These are phyloP conservation scores for Pterostichus madidus DNA, from an alignment of 2,888 invertebrate genomes.

Conservation along the genomic window DNA sequence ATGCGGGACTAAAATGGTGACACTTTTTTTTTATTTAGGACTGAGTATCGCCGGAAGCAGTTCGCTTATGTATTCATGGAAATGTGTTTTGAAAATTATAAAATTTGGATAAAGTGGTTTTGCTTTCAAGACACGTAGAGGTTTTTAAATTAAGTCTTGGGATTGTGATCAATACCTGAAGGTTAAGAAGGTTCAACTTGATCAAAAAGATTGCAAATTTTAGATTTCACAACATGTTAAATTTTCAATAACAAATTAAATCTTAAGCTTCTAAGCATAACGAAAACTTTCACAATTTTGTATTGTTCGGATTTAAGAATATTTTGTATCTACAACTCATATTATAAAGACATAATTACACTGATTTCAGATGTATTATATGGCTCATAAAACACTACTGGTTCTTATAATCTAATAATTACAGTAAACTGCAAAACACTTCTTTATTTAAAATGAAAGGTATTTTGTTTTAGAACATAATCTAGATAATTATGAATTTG, in stretches of 20 bases:
- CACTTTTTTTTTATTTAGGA: conserved; percentile 10
- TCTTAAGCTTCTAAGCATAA: conserved; percentile 3
- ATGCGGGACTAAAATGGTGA: too few species aligned
- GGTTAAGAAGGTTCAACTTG: conserved; percentile 2
- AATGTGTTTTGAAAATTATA: conserved; percentile 46
- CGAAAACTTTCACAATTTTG: too few species aligned
- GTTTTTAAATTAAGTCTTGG: conserved; percentile 34
- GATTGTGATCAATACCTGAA: conserved; percentile 17
- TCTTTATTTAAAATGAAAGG: too few species aligned
- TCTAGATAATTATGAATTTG: too few species aligned
- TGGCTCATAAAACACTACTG: too few species aligned
- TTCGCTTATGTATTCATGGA: conserved; percentile 35
- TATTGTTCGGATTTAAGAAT: too few species aligned
- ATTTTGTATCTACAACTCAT: too few species aligned
- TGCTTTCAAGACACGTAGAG: conserved; percentile 29
- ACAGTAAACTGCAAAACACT: too few species aligned
- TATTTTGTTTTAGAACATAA: too few species aligned
- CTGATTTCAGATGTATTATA: too few species aligned
- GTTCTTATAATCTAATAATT: too few species aligned
- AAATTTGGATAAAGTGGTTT: conserved; percentile 41
- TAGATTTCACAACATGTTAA: background rate
- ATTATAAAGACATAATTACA: too few species aligned
- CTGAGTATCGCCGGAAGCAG: conserved; percentile 2
- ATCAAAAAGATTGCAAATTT: background rate
- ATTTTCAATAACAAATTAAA: conserved; percentile 33